Base-by-base conservation (phyloP, 2,113 vertebrate species). In the Ammodytes marinus region DNA sequence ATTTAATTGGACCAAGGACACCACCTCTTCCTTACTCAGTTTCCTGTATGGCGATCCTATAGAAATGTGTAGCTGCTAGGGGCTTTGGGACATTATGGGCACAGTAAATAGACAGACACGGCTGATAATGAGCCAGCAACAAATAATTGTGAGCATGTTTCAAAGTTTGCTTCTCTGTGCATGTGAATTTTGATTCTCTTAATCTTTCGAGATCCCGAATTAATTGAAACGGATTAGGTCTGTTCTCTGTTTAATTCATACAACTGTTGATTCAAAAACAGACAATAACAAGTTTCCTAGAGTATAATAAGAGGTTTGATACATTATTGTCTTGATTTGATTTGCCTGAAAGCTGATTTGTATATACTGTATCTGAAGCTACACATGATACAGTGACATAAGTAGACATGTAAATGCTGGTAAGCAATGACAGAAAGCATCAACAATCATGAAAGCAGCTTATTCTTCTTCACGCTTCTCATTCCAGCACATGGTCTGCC, bases 181-280 rank as follows among this genome's bases (percentile, higher is more conserved):
- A 47, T 78, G 49, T 17, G 7, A 12, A 10, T 70, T 58, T 74
- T 71, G 6, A 72, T 58, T 81, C 78, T 45, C 19, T 42, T 67
- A 74, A 68, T 80, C 14, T 55, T 70, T 58, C 80, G 27, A 64
- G 17, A 61, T 57, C 10, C 57, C 0, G 3, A 6, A 68, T 82
- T 58, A 54, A 70, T 52, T 82, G 46, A 50, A 68, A 79, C 17
- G 73, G 73, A 84, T 79, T 47, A 15, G 6, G 27, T 58, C 12
- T 47, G 35, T 71, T 75, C 69, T 67, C 17, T n/a, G 35, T 74
- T 78, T 77, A 53, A 80, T 72, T 85, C 40, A 72, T 57, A 42
- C 57, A 80, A 43, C 57, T 79, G 59, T 74, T 40, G 13, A 42
- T 45, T 83, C 46, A 4, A 53, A 66, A 49, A 14, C n/a, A 70